Base-by-base conservation (phyloP, 2,797 vertebrate species). In the Intellagama lesueurii region DNA sequence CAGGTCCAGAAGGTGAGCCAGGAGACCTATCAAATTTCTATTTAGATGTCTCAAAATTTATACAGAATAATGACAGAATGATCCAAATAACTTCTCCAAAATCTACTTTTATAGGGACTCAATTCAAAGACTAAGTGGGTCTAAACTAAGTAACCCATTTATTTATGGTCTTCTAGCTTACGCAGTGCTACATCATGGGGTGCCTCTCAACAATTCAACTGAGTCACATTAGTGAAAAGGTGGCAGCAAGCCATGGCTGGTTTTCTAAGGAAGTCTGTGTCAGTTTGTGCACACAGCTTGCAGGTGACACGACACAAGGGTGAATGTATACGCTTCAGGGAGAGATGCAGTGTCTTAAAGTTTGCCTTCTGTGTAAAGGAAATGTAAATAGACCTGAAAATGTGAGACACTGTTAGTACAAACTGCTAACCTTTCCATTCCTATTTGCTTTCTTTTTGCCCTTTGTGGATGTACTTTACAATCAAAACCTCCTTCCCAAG, bases 381-480 rank as follows among this genome's bases (percentile, higher is more conserved):
- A 26, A 5, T 44, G 73, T 80, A 40, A 91, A 91, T 0, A 83
- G 32, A 28, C 26, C 81, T 80, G 26, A 90, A 86, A 14, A 8
- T 8, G 11, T 90, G 11, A 77, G 87, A 77, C 32, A 0, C 0
- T 47, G 5, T 72, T 87, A 26, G 66, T 78, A 84, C 2, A 91
- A 91, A 90, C 79, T 0, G 0, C 35, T 73, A 60, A 11, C 35
- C 40, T 68, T 2, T 56, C 81, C 0, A 22, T 66, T 90, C 70
- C 47, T 47, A 9, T 78, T 84, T 92, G 75, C 72, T 91, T 92
- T 88, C 12, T 52, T 82, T 88, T 87, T 89, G 40, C 12, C 66
- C 5, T 47, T 81, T 70, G 52, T 2, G 73, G n/a, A 86, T 8
- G n/a, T 86, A 87, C 2, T n/a, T 7, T 78, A 83, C 47, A 78